Conservation (phyloP, 2,888 invertebrate species). For the Cremastinae sp. region DNA sequence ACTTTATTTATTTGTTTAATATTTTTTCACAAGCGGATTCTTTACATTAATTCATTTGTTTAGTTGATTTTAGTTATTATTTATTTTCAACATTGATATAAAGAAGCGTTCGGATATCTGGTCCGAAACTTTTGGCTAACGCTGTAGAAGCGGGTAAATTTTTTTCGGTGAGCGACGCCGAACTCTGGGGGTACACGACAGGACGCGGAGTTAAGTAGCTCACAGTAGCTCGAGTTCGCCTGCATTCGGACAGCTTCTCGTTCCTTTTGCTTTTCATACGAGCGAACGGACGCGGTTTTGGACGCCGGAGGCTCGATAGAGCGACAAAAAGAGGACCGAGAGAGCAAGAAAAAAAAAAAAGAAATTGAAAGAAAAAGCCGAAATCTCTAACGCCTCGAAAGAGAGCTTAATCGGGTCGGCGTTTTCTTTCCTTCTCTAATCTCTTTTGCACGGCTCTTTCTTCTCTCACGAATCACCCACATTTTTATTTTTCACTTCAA, state of each 20-base stretch:
- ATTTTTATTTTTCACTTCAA: not conserved
- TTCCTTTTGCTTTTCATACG: conserved; percentile 28
- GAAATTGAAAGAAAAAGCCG: not conserved
- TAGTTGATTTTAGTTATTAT: no score
- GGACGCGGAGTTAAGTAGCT: conserved; percentile 40
- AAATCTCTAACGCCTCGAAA: conserved; percentile 39
- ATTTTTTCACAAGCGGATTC: no score
- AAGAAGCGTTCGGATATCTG: no score
- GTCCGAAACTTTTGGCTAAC: no score
- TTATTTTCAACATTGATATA: no score
- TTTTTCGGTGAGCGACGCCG: not conserved
- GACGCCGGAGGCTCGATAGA: not conserved
- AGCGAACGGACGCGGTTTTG: not conserved
- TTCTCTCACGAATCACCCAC: conserved; percentile 15
- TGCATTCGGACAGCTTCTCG: conserved; percentile 40
- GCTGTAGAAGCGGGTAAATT: no score
- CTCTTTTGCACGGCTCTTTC: conserved; percentile 35
- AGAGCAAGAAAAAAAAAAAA: not conserved
- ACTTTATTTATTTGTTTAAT: no score
- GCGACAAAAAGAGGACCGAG: conserved; percentile 1
- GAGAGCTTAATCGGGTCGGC: conserved; percentile 51
- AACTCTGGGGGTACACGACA: not conserved
- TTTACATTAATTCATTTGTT: no score
- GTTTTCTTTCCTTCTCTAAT: conserved; percentile 42
- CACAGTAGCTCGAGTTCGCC: conserved; percentile 44